Percentiles rank a stretch among this genome's conserved stretches.
These are phyloP conservation scores for Liodrosophila aerea DNA, from an alignment of 2,888 invertebrate species.

Conservation along the genomic window DNA sequence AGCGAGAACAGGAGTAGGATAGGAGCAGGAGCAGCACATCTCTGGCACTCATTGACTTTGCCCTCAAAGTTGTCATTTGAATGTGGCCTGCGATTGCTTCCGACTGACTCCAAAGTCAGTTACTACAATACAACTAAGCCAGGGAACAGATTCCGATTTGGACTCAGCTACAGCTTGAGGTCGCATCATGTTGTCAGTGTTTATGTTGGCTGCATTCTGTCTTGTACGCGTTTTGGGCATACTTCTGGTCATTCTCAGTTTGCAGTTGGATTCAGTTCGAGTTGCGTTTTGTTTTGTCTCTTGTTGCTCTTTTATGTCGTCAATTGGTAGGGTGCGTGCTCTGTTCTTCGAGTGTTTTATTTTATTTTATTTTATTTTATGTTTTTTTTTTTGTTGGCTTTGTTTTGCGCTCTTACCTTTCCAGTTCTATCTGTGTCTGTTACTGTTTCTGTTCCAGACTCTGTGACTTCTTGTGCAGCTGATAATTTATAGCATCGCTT, in stretches of 20 bases:
- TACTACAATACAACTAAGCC: conserved; percentile 6
- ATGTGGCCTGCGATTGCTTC: conserved; percentile 52
- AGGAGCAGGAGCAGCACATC: conserved; percentile 45
- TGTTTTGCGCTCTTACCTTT: conserved; percentile 39
- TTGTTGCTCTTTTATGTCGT: conserved; percentile 60
- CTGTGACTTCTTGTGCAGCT: conserved; percentile 55
- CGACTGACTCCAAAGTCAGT: conserved; percentile 42
- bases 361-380: too few relatives aligned
- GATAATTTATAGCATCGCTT: conserved; percentile 77
- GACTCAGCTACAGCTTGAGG: conserved; percentile 48
- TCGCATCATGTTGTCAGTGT: conserved; percentile 77
- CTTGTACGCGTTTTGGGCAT: conserved; percentile 57
- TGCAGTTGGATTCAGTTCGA: conserved; percentile 10
- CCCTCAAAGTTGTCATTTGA: conserved; percentile 77
- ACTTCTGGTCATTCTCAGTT: conserved; percentile 68
- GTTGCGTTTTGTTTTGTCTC: conserved; percentile 38
- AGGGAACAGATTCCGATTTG: conserved; percentile 35
- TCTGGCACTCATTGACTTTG: conserved; percentile 74
- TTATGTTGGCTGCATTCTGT: conserved; percentile 62
- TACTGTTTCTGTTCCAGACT: conserved; percentile 9
- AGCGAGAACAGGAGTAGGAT: conserved; percentile 20
- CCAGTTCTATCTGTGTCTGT: neutral
- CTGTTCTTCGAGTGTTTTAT: conserved; percentile 48
- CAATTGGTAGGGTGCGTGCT: conserved; percentile 68
- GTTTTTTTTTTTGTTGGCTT: conserved; percentile 48